A percentile compares a stretch with the other conserved stretches of the same genome.
These are phyloP conservation scores for Pelecanus crispus DNA, from an alignment of 2,113 vertebrate species.

Conservation along the genomic window DNA sequence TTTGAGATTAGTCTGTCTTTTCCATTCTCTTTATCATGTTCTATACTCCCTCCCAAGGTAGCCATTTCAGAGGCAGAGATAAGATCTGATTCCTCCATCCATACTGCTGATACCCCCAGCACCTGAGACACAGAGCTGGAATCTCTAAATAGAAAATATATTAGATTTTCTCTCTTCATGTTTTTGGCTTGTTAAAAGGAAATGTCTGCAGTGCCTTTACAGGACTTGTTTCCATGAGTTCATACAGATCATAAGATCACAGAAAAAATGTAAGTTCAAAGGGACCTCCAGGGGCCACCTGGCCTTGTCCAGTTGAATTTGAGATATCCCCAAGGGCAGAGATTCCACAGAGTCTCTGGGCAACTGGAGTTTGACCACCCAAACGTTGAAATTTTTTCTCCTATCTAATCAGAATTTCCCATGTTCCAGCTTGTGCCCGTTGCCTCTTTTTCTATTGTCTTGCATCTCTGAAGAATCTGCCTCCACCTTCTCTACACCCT, in stretches of 20 bases:
- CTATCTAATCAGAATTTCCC: background rate
- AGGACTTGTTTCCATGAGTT: background rate
- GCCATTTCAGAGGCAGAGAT: background rate
- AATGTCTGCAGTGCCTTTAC: background rate
- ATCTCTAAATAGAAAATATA: background rate
- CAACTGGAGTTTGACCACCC: background rate
- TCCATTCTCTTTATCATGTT: background rate
- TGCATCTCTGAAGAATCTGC: background rate
- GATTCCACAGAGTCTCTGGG: background rate
- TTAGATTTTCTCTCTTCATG: background rate
- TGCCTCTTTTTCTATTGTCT: background rate
- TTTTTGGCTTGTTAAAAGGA: background rate
- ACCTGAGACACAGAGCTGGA: background rate
- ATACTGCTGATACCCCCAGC: background rate
- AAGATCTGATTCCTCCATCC: background rate
- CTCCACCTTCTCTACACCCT: background rate
- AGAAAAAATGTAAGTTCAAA: background rate
- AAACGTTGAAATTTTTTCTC: background rate
- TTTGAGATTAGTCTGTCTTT: background rate
- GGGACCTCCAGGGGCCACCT: background rate
- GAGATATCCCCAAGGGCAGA: background rate
- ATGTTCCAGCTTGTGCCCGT: background rate
- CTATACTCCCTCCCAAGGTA: background rate
- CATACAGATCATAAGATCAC: background rate
- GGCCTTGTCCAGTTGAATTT: background rate